Percentiles rank a stretch among this genome's conserved stretches.
Conservation (phyloP, 2,888 invertebrate species). For the Caenorhabditis afra region DNA sequence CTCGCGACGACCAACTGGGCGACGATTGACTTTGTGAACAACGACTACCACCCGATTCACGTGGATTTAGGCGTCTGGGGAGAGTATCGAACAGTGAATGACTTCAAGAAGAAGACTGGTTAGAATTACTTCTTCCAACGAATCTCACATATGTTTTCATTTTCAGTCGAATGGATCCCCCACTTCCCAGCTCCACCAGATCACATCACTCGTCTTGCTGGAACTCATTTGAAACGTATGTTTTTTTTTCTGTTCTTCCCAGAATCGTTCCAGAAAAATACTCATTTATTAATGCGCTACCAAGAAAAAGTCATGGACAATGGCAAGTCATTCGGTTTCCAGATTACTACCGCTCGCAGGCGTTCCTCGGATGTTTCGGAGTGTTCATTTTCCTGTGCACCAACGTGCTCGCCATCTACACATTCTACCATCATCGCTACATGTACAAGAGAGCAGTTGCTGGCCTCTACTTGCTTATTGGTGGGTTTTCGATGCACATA, state of each 20-base stretch:
- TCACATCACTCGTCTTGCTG: conserved; percentile 74
- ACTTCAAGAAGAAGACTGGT: conserved; percentile 51
- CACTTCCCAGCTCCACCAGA: conserved; percentile 79
- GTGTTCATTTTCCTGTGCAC: conserved; percentile 72
- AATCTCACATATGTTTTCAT: neutral
- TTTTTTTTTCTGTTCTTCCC: neutral
- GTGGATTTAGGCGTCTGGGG: conserved; percentile 78
- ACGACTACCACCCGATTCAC: conserved; percentile 70
- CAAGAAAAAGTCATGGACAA: neutral
- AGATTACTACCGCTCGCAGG: conserved; percentile 80
- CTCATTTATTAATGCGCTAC: neutral
- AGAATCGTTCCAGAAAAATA: neutral
- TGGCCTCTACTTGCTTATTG: conserved; percentile 71
- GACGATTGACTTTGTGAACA: conserved; percentile 73
- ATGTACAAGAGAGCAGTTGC: conserved; percentile 79
- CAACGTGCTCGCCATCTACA: conserved; percentile 77
- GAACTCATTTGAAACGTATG: conserved; percentile 77
- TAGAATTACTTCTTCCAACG: neutral
- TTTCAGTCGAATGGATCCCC: conserved; percentile 79
- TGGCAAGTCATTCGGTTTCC: conserved; percentile 41
- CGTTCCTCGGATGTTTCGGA: conserved; percentile 75
- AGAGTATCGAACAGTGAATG: conserved; percentile 73
- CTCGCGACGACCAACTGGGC: conserved; percentile 77
- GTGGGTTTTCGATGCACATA: conserved; percentile 62
- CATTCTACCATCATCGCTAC: conserved; percentile 78